These are phyloP conservation scores for Rhipidura dahli DNA, from an alignment of 2,113 vertebrate genomes.

Conservation along the genomic window DNA sequence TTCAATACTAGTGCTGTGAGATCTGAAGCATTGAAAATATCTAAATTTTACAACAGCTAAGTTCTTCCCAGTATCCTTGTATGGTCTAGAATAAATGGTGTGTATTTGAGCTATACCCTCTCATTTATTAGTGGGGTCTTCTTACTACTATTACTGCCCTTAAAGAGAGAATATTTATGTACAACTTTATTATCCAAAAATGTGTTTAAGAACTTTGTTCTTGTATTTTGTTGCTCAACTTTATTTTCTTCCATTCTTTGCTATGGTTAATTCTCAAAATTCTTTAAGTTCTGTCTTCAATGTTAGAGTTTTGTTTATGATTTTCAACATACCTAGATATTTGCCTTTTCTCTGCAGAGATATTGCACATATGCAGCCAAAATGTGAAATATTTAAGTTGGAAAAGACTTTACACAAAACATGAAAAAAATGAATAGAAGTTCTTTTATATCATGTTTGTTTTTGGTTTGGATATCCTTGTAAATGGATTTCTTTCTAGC, in stretches of 20 bases:
- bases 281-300: neutral
- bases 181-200: neutral
- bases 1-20: neutral
- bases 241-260: neutral
- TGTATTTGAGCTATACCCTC: neutral
- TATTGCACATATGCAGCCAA: neutral
- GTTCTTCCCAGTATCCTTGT: neutral
- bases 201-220: neutral
- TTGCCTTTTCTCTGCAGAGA: neutral
- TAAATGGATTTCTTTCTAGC: neutral
- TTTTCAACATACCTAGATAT: neutral
- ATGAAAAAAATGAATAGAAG: neutral
- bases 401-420: neutral
- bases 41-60: neutral
- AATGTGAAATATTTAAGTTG: neutral
- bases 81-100: neutral
- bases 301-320: neutral
- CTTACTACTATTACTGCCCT: neutral
- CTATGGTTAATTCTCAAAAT: neutral
- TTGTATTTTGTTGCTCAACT: neutral
- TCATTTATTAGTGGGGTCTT: neutral
- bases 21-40: neutral
- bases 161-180: neutral
- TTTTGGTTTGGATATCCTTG: neutral
- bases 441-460: neutral